These are phyloP conservation scores for Ctenicera cuprea DNA, from an alignment of 2,888 invertebrate genomes.

Conservation along the genomic window DNA sequence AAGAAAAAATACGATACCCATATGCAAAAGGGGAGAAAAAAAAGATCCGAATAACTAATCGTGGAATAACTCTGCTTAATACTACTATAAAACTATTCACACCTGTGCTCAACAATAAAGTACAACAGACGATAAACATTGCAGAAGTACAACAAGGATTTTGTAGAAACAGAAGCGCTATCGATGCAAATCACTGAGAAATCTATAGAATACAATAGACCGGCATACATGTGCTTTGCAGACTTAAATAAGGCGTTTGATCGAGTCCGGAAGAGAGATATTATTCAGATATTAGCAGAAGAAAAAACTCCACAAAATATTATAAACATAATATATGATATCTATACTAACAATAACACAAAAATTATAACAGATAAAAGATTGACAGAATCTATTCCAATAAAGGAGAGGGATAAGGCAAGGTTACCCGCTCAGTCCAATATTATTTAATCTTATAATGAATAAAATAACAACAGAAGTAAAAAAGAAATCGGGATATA, in stretches of 20 bases:
- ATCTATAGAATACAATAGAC: too few species aligned
- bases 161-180: too few species aligned
- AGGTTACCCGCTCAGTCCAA: too few species aligned
- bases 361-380: too few species aligned
- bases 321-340: neutral
- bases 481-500: neutral
- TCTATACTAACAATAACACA: neutral
- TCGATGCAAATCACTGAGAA: too few species aligned
- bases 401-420: neutral
- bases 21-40: neutral
- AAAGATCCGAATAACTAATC: neutral
- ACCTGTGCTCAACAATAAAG: neutral
- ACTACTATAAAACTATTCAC: neutral
- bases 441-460: neutral
- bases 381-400: neutral
- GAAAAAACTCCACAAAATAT: neutral
- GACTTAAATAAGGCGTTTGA: too few species aligned
- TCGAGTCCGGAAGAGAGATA: too few species aligned
- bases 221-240: too few species aligned
- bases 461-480: neutral
- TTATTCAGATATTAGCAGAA: slow-evolving; percentile 1
- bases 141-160: neutral
- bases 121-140: slow-evolving; percentile 1
- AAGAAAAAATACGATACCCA: neutral
- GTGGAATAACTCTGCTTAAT: neutral